These are phyloP conservation scores for Nothobranchius kuhntae DNA, from an alignment of 2,113 vertebrate genomes.

Conservation along the genomic window DNA sequence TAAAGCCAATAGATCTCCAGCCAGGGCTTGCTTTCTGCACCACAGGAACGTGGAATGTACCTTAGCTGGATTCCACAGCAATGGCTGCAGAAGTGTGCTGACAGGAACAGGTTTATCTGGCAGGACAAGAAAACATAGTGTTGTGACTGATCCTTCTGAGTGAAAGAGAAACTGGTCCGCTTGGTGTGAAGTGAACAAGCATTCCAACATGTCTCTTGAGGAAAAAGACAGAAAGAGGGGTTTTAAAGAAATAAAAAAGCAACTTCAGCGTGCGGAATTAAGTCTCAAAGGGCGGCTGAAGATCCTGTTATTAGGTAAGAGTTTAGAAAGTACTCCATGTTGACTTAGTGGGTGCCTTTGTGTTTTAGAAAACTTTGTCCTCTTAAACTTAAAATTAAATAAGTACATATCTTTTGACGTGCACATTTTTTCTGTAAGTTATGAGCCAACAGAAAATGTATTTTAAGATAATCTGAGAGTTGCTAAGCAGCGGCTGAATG, in stretches of 20 bases:
- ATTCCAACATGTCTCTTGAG: slow-evolving; percentile 78
- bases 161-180: background rate
- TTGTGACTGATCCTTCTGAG: background rate
- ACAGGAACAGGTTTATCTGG: background rate
- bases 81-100: background rate
- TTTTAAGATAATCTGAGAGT: too few species aligned
- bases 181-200: slow-evolving; percentile 71
- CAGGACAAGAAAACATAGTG: background rate
- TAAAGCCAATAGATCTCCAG: slow-evolving; percentile 13
- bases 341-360: too few species aligned
- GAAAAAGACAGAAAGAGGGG: slow-evolving; percentile 77
- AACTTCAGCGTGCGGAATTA: slow-evolving; percentile 78
- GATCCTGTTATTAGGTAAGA: slow-evolving; percentile 86
- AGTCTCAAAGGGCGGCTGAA: slow-evolving; percentile 78
- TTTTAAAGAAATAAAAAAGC: slow-evolving; percentile 83
- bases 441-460: too few species aligned
- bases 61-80: slow-evolving; percentile 56
- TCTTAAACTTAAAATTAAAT: too few species aligned
- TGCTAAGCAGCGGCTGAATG: too few species aligned
- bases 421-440: too few species aligned
- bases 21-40: slow-evolving; percentile 18
- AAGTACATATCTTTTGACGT: too few species aligned
- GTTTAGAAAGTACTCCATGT: background rate
- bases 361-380: too few species aligned
- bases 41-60: slow-evolving; percentile 63